phyloP scores from a whole-genome alignment of 2,797 vertebrate genomes.

The Rhinatrema bivittatum region DNA sequence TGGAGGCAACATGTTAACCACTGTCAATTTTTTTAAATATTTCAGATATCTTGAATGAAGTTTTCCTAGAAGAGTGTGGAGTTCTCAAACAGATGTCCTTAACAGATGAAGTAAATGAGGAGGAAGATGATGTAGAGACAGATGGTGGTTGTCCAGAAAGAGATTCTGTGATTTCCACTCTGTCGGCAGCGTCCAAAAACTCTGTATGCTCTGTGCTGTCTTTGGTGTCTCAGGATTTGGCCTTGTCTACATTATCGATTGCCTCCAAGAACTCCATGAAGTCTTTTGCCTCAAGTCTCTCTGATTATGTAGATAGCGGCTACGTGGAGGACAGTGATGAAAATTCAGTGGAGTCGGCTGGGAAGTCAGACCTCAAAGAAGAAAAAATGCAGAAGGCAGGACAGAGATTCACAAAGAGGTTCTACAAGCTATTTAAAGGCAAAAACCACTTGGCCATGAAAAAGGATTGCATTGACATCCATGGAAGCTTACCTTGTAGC shows the following conservation, averaged over 20 bases:
- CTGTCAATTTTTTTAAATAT: too few species aligned
- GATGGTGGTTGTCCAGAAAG: conserved; percentile 38
- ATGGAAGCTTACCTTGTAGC: not conserved
- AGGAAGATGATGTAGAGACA: conserved; percentile 47
- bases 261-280: conserved; percentile 63
- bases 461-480: conserved; percentile 5
- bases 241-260: conserved; percentile 65
- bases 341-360: conserved; percentile 28
- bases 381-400: conserved; percentile 30
- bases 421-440: conserved; percentile 71
- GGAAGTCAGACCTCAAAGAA: conserved; percentile 23
- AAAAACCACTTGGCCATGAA: conserved; percentile 52
- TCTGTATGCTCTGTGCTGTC: conserved; percentile 69
- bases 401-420: conserved; percentile 60
- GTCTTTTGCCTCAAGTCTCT: conserved; percentile 76
- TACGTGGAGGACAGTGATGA: conserved; percentile 83
- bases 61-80: conserved; percentile 71
- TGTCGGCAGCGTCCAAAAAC: conserved; percentile 66
- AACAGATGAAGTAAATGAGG: conserved; percentile 41
- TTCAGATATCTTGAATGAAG: conserved; percentile 80
- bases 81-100: conserved; percentile 41
- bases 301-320: conserved; percentile 78
- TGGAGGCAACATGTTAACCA: too few species aligned
- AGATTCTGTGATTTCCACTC: conserved; percentile 74
- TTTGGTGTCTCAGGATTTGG: conserved; percentile 45